phyloP scores from a whole-genome alignment of 1,140 invertebrate species.

The Diachasmimorpha longicaudata region DNA sequence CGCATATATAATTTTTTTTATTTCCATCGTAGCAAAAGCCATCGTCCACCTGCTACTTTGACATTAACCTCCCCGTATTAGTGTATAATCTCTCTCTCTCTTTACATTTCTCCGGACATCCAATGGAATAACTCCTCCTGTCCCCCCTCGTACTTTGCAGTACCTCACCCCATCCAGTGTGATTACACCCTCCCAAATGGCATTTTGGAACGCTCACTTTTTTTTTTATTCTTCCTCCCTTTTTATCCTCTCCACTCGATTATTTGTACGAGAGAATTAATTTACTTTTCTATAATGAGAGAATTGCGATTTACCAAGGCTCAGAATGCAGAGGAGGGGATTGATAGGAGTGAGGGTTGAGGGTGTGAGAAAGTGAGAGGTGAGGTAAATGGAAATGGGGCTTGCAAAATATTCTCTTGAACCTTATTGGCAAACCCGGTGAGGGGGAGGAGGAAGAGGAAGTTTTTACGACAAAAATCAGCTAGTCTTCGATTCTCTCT shows the following conservation, averaged over 20 bases:
- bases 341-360: not conserved
- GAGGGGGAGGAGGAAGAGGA: too few species aligned
- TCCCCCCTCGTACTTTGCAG: not conserved
- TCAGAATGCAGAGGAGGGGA: not conserved
- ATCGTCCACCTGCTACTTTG: too few species aligned
- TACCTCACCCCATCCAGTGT: not conserved
- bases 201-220: not conserved
- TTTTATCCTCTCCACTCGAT: not conserved
- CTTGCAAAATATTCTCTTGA: not conserved
- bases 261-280: slow-evolving; percentile 24
- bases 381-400: not conserved
- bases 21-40: too few species aligned
- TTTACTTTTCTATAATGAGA: slow-evolving; percentile 23
- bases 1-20: too few species aligned
- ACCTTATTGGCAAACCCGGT: not conserved
- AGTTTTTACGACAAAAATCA: slow-evolving; percentile 23
- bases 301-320: not conserved
- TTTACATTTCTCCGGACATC: not conserved
- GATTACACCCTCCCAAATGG: slow-evolving; percentile 13
- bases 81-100: not conserved
- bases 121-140: slow-evolving; percentile 1
- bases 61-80: not conserved
- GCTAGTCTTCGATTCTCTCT: slow-evolving; percentile 21
- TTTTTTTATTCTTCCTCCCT: not conserved
- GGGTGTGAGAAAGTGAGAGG: slow-evolving; percentile 4